Base-by-base conservation (phyloP, 2,797 vertebrate genomes). In the Scarus forsteni region DNA sequence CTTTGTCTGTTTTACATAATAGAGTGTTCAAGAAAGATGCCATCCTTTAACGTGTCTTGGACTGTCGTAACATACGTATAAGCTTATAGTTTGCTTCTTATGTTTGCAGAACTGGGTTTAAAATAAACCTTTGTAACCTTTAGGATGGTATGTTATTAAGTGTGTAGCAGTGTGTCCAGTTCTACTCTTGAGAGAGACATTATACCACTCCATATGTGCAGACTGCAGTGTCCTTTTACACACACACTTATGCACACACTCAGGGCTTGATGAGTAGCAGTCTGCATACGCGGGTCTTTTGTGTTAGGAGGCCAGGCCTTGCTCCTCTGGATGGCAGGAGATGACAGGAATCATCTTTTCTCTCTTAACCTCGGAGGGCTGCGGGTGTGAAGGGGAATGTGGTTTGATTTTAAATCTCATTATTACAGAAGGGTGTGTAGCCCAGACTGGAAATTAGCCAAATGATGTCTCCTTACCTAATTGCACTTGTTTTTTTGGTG, bases 271-370 rank as follows among this genome's bases (percentile, higher is more conserved):
- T 64, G 77, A 79, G 83, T 74, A 55, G 74, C 86, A 84, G 80
- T 60, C 48, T 19, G 60, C 8, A 59, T 60, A 10, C 64, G 50
- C 46, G 36, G 69, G 63, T 71, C 75, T 73, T 69, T 42, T 68
- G 70, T 79, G 54, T n/a, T 63, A 74, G 71, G 70, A 67, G 88
- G 88, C 88, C 86, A 91, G 87, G 89, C 85, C 70, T 79, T 77
- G 84, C 27, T 85, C 88, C 64, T 61, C 60, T 46, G 39, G 49
- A 10, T 83, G 83, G 83, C 80, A 64, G 77, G 15, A 73, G 80
- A 71, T 14, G 63, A 76, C 81, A 81, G 65, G 66, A 82, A 62
- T 83, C 43, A 70, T 88, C 64, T 84, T 75, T 75, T 79, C 9
- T 39, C 44, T 61, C 42, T 34, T 81, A 64, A 75, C 75, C 38